These are phyloP conservation scores for Lasius platythorax DNA, from an alignment of 2,888 invertebrate species.

Conservation along the genomic window DNA sequence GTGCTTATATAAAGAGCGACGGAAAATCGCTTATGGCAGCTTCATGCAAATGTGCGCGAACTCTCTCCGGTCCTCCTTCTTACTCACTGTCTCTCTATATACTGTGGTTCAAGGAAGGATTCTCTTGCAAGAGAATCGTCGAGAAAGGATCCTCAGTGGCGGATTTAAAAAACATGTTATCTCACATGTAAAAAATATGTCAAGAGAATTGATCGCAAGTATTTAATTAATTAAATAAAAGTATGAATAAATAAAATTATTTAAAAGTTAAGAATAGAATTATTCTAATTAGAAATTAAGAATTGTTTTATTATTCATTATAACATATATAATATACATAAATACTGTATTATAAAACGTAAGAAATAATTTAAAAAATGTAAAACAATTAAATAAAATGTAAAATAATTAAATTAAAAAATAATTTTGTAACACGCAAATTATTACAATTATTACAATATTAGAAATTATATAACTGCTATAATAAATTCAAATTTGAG, in stretches of 20 bases:
- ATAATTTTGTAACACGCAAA: background rate
- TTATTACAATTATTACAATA: background rate
- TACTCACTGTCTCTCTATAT: conserved; percentile 54
- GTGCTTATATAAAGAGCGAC: conserved; percentile 71
- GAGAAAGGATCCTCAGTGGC: conserved; percentile 2
- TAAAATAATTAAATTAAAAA: too few relatives aligned
- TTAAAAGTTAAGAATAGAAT: background rate
- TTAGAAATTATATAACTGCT: background rate
- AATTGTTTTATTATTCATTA: background rate
- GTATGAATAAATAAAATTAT: background rate
- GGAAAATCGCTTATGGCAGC: conserved; percentile 69
- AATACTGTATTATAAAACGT: background rate
- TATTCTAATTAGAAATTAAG: background rate
- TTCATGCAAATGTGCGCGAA: conserved; percentile 73
- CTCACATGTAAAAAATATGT: background rate
- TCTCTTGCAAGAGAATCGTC: conserved; percentile 34
- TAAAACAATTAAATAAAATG: too few relatives aligned
- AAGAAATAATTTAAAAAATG: background rate
- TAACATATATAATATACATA: too few relatives aligned
- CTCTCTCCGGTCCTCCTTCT: conserved; percentile 43
- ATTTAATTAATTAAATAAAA: conserved; percentile 1
- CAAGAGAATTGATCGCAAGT: background rate
- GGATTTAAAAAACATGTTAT: background rate
- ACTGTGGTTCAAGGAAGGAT: conserved; percentile 22
- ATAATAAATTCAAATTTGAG: background rate